These are phyloP conservation scores for Laupala kohalensis DNA, from an alignment of 1,140 invertebrate species.

Conservation along the genomic window DNA sequence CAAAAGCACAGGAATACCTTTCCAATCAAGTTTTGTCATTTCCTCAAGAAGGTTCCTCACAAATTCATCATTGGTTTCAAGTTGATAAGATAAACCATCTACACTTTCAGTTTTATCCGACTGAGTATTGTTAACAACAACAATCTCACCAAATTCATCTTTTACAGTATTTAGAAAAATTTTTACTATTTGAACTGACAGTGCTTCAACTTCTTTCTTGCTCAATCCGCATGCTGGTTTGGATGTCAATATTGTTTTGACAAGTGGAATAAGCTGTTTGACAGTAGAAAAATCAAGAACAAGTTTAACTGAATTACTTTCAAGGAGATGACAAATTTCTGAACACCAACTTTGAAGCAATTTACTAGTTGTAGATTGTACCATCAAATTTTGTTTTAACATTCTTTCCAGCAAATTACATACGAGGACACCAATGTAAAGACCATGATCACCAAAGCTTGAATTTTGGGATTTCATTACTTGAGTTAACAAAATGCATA, in stretches of 20 bases:
- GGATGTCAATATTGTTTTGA: conserved; percentile 3
- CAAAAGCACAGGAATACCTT: background rate
- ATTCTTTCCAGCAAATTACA: background rate
- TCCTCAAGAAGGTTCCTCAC: background rate
- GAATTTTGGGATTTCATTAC: conserved; percentile 7
- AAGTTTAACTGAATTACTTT: conserved; percentile 1
- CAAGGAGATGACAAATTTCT: background rate
- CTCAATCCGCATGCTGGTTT: conserved; percentile 10
- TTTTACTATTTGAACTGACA: conserved; percentile 3
- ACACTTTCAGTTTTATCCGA: background rate
- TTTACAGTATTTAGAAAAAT: conserved; percentile 5
- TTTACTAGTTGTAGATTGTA: background rate
- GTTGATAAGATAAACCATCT: conserved; percentile 4
- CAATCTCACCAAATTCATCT: conserved; percentile 4
- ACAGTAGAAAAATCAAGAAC: conserved; percentile 6
- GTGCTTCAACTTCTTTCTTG: background rate
- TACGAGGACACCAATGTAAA: conserved; percentile 6
- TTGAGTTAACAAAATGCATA: conserved; percentile 6
- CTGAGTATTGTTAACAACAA: background rate
- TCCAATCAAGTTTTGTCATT: background rate
- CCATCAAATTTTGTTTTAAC: background rate
- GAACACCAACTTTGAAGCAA: background rate
- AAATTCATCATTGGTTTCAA: background rate
- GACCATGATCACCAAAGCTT: background rate
- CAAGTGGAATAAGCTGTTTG: conserved; percentile 1